Evolutionary conservation across 2,113 vertebrate genomes (phyloP).

Genomic region (human (Homo sapiens)): GRCh38 chr17:60540501-60541000

Average conservation of each 20-base stretch:
- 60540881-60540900: neutral
- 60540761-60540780: neutral
- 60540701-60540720: neutral
- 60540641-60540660: slow-evolving; percentile 2
- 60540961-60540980: no score
- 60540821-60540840: neutral
- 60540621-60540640: neutral
- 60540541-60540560: neutral
- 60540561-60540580: neutral
- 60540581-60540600: neutral
- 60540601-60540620: neutral
- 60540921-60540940: no score
- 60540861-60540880: neutral
- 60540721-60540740: neutral
- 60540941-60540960: no score
- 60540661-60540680: neutral
- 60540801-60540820: neutral
- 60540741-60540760: neutral
- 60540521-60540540: neutral
- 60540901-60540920: no score
- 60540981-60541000: no score
- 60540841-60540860: neutral
- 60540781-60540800: neutral
- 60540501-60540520: neutral
- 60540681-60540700: neutral